Evolutionary conservation across 64 coral and sea anemone species (phyloP).

Genomic region (Trachythela sp.): DNA sequence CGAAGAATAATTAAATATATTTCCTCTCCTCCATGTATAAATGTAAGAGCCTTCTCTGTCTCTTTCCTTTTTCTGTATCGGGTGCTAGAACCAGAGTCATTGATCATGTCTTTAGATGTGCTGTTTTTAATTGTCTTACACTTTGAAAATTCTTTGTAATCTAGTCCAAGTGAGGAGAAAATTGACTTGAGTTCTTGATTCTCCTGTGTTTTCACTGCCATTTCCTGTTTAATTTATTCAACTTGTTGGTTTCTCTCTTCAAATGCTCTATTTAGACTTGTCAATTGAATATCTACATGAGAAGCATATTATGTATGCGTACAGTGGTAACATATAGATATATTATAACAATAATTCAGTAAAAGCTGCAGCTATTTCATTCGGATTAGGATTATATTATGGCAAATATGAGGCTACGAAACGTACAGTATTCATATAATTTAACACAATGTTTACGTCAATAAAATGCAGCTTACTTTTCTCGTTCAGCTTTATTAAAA

Average conservation of each 20-base stretch:
- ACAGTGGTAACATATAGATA: too few species aligned
- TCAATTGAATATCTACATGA: neutral
- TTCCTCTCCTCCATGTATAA: constrained; percentile 39
- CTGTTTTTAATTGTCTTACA: constrained; percentile 11
- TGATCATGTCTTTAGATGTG: constrained; percentile 18
- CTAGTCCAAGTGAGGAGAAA: constrained; percentile 25
- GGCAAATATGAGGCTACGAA: neutral
- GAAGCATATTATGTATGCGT: neutral
- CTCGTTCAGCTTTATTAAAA: neutral
- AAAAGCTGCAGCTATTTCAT: too few species aligned
- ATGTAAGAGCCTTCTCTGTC: constrained; percentile 48
- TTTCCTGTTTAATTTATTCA: neutral
- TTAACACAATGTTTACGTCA: neutral
- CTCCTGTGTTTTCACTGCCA: too few species aligned
- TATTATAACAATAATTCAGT: too few species aligned
- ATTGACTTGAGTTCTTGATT: constrained; percentile 12
- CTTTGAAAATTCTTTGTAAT: constrained; percentile 17
- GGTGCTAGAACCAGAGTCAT: constrained; percentile 42
- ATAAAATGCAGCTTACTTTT: neutral
- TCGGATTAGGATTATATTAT: too few species aligned
- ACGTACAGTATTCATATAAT: neutral
- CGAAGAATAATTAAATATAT: too few species aligned
- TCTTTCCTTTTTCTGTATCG: constrained; percentile 43
- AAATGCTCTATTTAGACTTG: neutral
- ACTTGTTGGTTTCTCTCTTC: neutral